A percentile compares a stretch with the other conserved stretches of the same genome.
Conservation (phyloP, 2,888 invertebrate species). For the Achlya flavicornis region DNA sequence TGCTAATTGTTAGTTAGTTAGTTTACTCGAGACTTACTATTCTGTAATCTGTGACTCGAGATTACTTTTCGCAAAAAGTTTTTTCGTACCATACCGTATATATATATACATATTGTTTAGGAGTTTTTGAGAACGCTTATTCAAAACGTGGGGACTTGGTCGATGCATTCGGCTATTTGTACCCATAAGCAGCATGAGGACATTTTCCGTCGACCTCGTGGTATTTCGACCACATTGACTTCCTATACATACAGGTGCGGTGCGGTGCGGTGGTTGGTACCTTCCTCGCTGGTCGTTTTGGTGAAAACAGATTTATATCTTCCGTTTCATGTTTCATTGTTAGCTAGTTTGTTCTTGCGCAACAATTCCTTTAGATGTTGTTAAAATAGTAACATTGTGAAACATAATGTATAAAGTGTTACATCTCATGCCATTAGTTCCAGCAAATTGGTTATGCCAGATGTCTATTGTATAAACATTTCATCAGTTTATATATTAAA, state of each 20-base stretch:
- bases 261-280: constrained; percentile 16
- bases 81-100: no score
- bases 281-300: constrained; percentile 38
- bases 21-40: no score
- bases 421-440: neutral
- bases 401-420: constrained; percentile 1
- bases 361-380: neutral
- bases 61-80: no score
- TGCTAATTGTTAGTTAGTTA: no score
- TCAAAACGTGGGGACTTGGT: constrained; percentile 24
- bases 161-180: constrained; percentile 40
- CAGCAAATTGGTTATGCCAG: constrained; percentile 19
- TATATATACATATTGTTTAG: no score
- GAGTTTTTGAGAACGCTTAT: no score
- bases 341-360: constrained; percentile 31
- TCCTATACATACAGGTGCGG: constrained; percentile 40
- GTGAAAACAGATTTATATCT: constrained; percentile 58
- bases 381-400: neutral
- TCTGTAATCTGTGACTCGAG: no score
- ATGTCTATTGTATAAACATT: constrained; percentile 40
- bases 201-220: constrained; percentile 42
- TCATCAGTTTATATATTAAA: constrained; percentile 34
- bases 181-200: constrained; percentile 37
- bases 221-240: constrained; percentile 41
- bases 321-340: constrained; percentile 49